Base-by-base conservation (phyloP, 2,113 vertebrate species). In the Phyllostomus hastatus region DNA sequence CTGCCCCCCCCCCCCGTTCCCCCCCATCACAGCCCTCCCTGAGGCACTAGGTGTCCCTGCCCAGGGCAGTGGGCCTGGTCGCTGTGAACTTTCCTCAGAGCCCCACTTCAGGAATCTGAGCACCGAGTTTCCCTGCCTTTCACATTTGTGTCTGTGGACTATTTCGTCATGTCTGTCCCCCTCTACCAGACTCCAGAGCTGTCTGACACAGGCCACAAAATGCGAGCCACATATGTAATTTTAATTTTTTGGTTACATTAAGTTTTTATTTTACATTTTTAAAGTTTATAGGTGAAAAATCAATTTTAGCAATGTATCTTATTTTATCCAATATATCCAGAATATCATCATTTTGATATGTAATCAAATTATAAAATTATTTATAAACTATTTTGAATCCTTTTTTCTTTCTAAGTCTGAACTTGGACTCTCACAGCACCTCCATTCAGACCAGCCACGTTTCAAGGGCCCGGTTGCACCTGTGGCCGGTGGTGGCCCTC, bases 211-310 rank as follows among this genome's bases (percentile, higher is more conserved):
- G 67, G 59, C 24, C 48, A 31, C 69, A 5, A 9, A 15, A 26
- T 2, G 35, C 1, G 1, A 28, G 28, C 28, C 52, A 33, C 5
- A 1, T 2, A 1, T 20, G 33, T 7, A 2, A 17, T 16, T 28
- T 46, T 46, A 61, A 50, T 43, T 33, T 19, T 19, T 48, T 22
- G 22, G 10, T 79, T 26, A 24, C 11, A 0, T 35, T 50, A 24
- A 7, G 2, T 35, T 61, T 78, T 43, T 24, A 17, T 33, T 14
- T 4, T 1, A 28, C 2, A 4, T n/a, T 15, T 78, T 20, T 31
- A 10, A 46, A 66, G 41, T n/a, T 31, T 2, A 54, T 10, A 15
- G 31, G 7, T 15, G 54, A 17, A 52, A 52, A 6, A 4, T 16
- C 33, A 26, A 31, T 35, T 35, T 52, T 8, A 24, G 17, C 3